Evolutionary conservation across 1,140 invertebrate genomes (phyloP).

Genomic region (Zaprionus nigranus): DNA sequence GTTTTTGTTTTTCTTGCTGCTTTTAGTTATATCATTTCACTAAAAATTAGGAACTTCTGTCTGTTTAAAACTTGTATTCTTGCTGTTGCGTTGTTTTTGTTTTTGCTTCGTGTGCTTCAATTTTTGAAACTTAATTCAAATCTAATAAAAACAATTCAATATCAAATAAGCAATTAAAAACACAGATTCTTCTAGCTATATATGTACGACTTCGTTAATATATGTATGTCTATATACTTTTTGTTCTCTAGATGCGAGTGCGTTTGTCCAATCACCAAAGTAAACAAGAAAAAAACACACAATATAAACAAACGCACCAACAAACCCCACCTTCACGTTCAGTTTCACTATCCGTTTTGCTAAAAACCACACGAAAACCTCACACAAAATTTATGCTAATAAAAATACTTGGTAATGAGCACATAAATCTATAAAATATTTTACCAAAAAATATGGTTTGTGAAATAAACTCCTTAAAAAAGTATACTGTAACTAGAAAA

Average conservation of each 20-base stretch:
- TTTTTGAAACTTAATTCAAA: conserved; percentile 60
- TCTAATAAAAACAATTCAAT: conserved; percentile 46
- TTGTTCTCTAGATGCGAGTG: conserved; percentile 26
- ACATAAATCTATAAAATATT: conserved; percentile 51
- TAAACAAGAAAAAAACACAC: conserved; percentile 58
- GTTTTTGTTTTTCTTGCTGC: conserved; percentile 25
- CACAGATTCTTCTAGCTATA: conserved; percentile 76
- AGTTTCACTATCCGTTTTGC: conserved; percentile 36
- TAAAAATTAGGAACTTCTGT: conserved; percentile 82
- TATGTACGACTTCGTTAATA: conserved; percentile 53
- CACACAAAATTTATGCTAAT: conserved; percentile 51
- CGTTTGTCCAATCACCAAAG: conserved; percentile 44
- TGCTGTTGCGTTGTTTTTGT: conserved; percentile 23
- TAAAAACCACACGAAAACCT: conserved; percentile 46
- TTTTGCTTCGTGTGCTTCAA: conserved; percentile 34
- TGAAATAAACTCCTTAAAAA: conserved; percentile 55
- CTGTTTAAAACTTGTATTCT: conserved; percentile 48
- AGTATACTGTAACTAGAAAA: conserved; percentile 58
- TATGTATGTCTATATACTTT: conserved; percentile 32
- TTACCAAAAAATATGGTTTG: conserved; percentile 42
- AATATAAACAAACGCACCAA: conserved; percentile 58
- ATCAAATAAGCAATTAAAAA: conserved; percentile 59
- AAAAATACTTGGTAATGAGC: conserved; percentile 58
- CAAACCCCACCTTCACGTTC: conserved; percentile 14
- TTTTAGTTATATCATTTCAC: conserved; percentile 63